These are phyloP conservation scores for Pollenia angustigena DNA, from an alignment of 2,888 invertebrate genomes.

Conservation along the genomic window DNA sequence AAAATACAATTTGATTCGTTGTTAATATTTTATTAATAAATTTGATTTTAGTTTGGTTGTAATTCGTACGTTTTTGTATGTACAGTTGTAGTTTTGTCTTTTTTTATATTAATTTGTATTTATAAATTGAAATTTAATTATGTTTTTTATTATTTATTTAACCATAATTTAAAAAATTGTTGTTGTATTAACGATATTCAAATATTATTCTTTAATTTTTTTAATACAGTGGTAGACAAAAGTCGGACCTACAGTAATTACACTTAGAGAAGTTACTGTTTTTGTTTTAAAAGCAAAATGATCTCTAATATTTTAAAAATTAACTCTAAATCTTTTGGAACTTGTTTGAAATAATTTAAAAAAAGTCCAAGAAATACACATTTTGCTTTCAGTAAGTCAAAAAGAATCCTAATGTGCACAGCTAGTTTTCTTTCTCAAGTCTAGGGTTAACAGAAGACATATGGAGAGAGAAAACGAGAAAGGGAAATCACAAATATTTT, in stretches of 20 bases:
- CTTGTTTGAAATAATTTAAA: background rate
- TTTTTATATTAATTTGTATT: slow-evolving; percentile 41
- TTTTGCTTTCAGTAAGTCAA: too few relatives aligned
- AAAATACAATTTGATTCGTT: background rate
- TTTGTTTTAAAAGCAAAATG: too few relatives aligned
- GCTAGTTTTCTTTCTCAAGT: too few relatives aligned
- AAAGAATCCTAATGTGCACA: too few relatives aligned
- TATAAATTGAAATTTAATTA: slow-evolving; percentile 52
- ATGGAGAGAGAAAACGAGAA: too few relatives aligned
- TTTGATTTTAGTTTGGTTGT: slow-evolving; percentile 21
- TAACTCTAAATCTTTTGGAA: background rate
- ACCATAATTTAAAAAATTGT: slow-evolving; percentile 25
- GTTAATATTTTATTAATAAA: slow-evolving; percentile 19
- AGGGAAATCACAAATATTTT: background rate
- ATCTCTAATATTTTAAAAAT: too few relatives aligned
- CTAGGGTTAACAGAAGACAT: too few relatives aligned
- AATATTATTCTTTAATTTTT: background rate
- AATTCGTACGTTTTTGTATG: background rate
- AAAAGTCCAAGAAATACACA: too few relatives aligned
- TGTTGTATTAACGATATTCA: slow-evolving; percentile 13
- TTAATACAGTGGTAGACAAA: slow-evolving; percentile 45
- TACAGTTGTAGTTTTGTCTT: slow-evolving; percentile 37
- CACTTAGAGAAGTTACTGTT: too few relatives aligned
- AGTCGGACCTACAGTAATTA: background rate
- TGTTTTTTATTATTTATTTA: slow-evolving; percentile 34